phyloP scores from a whole-genome alignment of 2,797 vertebrate species.

The Eospalax fontanierii region DNA sequence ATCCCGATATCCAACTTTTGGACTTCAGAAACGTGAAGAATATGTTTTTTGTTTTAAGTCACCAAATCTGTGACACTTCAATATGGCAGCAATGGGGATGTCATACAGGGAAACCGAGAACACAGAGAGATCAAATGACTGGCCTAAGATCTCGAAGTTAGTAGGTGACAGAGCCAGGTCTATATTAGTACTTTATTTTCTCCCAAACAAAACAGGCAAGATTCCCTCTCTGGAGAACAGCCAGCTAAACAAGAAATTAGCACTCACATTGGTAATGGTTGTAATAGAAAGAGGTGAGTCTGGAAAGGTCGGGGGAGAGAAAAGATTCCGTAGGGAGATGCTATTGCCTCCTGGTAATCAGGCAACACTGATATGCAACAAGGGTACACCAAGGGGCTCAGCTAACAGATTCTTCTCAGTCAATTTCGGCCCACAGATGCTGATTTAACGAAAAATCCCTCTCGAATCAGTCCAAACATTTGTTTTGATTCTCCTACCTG shows the following conservation, averaged over 20 bases:
- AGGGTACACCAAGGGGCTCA: accelerated
- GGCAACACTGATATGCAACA: background rate
- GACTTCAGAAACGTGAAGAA: background rate
- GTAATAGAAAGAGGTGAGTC: background rate
- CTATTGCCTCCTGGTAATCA: too few relatives aligned
- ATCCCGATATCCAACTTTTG: background rate
- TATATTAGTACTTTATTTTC: background rate
- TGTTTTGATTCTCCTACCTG: background rate
- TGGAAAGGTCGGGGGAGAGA: background rate
- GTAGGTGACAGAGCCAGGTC: background rate
- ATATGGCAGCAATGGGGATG: background rate
- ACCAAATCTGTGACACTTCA: background rate
- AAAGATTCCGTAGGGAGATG: background rate
- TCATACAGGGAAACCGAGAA: background rate
- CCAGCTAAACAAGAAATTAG: background rate
- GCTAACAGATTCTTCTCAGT: too few relatives aligned
- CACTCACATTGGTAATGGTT: background rate
- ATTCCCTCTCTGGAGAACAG: background rate
- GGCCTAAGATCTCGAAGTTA: background rate
- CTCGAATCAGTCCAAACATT: background rate
- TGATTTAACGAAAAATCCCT: background rate
- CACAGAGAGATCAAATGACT: background rate
- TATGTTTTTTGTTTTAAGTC: background rate
- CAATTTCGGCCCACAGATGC: background rate
- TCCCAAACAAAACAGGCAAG: background rate